Percentiles rank a stretch among this genome's conserved stretches.
phyloP scores from a whole-genome alignment of 2,113 vertebrate species.

The Tragulus kanchil region DNA sequence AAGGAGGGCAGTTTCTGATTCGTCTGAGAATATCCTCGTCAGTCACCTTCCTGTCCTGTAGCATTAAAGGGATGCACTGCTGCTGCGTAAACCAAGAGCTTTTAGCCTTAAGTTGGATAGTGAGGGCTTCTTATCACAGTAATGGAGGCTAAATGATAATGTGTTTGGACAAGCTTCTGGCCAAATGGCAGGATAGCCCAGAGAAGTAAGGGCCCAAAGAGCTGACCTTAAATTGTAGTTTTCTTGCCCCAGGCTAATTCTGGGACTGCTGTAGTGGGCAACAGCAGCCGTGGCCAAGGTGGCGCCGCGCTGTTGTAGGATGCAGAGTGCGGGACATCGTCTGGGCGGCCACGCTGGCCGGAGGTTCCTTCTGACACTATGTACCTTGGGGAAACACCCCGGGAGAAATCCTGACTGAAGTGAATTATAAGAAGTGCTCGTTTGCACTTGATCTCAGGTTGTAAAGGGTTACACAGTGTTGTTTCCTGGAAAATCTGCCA shows the following conservation, averaged over 20 bases:
- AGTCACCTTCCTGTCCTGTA: not conserved
- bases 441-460: constrained; percentile 64
- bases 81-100: not conserved
- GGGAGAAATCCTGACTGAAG: constrained; percentile 33
- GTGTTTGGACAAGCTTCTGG: constrained; percentile 14
- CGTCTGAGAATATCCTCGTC: not conserved
- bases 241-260: not conserved
- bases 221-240: constrained; percentile 28
- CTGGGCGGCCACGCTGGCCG: not conserved
- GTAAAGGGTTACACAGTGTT: constrained; percentile 84
- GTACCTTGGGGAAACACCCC: not conserved
- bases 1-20: not conserved
- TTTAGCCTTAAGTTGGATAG: not conserved
- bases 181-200: not conserved
- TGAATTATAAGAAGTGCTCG: constrained; percentile 4
- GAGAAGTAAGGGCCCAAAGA: constrained; percentile 38
- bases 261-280: not conserved
- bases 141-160: not conserved
- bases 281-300: not conserved
- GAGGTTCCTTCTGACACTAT: not conserved
- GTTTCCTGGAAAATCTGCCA: constrained; percentile 74
- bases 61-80: not conserved
- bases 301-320: not conserved
- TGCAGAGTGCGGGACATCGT: not conserved
- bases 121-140: not conserved